Percentiles rank a stretch among this genome's conserved stretches.
These are phyloP conservation scores for Camelus dromedarius DNA, from an alignment of 2,113 vertebrate species.

Conservation along the genomic window DNA sequence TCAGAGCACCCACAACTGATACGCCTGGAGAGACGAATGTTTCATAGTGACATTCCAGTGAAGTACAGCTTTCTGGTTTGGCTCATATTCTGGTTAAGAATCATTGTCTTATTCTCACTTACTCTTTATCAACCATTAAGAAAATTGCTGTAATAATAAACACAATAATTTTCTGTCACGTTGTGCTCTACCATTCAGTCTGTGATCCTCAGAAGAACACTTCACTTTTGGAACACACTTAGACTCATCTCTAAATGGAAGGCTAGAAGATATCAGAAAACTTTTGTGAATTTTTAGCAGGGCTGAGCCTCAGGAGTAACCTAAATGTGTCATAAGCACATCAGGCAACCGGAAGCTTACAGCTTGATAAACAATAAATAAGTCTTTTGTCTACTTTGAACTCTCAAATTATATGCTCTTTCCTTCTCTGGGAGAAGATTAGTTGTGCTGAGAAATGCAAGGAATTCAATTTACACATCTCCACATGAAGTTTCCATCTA, in stretches of 20 bases:
- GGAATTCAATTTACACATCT: not conserved
- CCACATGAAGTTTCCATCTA: not conserved
- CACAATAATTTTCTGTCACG: not conserved
- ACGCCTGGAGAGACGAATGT: not conserved
- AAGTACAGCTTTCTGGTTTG: not conserved
- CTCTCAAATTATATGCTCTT: not conserved
- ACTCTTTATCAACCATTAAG: not conserved
- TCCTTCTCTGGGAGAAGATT: not conserved
- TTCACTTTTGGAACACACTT: not conserved
- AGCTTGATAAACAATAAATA: not conserved
- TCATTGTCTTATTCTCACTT: not conserved
- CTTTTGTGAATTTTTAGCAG: not conserved
- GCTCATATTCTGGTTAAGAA: not conserved
- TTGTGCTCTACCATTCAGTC: not conserved
- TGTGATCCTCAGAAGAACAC: not conserved
- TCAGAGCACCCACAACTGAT: not conserved
- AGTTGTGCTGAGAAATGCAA: not conserved
- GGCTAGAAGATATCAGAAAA: not conserved
- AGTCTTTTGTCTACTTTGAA: not conserved
- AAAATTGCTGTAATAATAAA: constrained; percentile 32
- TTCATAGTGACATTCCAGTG: not conserved
- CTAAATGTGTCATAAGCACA: not conserved
- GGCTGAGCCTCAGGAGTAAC: not conserved
- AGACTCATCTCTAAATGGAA: not conserved
- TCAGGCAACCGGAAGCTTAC: not conserved